Evolutionary conservation across 2,113 vertebrate genomes (phyloP).

Genomic region (Kryptolebias marmoratus): DNA sequence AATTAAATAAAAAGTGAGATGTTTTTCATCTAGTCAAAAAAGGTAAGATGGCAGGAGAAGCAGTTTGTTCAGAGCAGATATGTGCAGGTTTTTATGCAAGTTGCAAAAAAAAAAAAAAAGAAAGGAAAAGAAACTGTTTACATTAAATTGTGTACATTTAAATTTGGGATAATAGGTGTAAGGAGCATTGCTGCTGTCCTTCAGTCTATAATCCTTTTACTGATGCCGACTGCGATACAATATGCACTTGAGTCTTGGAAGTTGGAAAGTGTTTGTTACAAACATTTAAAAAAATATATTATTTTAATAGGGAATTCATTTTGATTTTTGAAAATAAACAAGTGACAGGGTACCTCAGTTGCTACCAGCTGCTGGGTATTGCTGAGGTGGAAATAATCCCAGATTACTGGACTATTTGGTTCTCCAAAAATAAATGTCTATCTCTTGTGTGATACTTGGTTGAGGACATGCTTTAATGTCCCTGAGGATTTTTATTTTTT

Average conservation of each 20-base stretch:
- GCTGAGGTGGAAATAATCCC: neutral
- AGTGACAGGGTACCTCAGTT: too few relatives aligned
- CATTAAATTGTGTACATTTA: too few relatives aligned
- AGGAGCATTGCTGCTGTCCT: too few relatives aligned
- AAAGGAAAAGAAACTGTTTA: too few relatives aligned
- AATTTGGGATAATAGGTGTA: too few relatives aligned
- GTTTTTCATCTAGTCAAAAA: constrained; percentile 17
- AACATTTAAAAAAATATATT: too few relatives aligned
- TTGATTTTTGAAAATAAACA: too few relatives aligned
- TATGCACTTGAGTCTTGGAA: too few relatives aligned
- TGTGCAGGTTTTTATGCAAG: neutral
- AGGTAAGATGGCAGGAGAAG: neutral
- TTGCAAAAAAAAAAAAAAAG: neutral
- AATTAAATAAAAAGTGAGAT: neutral
- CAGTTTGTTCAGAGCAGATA: neutral
- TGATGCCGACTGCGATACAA: too few relatives aligned
- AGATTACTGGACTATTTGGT: neutral
- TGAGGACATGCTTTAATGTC: neutral
- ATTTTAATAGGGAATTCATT: too few relatives aligned
- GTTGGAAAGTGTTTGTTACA: too few relatives aligned
- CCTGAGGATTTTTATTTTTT: neutral
- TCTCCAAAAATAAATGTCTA: neutral
- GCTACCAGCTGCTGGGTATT: neutral
- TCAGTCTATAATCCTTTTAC: too few relatives aligned
- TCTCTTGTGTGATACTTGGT: neutral